Base-by-base conservation (phyloP, 2,797 vertebrate species). In the Sciurus carolinensis region DNA sequence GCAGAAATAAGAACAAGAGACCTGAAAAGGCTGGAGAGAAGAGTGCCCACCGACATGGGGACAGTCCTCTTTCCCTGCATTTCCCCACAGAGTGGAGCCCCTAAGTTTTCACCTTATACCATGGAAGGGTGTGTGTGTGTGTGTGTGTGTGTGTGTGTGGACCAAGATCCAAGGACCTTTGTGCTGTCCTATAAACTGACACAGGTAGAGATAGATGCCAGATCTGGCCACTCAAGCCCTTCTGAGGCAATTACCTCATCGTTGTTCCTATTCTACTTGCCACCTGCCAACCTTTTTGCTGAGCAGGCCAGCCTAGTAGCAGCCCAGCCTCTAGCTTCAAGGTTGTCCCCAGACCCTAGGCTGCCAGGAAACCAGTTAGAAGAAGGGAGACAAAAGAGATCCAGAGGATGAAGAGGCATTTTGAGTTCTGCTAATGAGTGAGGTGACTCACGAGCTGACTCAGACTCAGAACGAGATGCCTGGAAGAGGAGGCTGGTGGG, bases 391-490 rank as follows among this genome's bases (percentile, higher is more conserved):
- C 98, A 97, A 98, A 98, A 98, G 96, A 87, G 97, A 98, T 98
- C 96, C 97, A 98, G 97, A 59, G 95, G 98, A 97, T 97, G 95
- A 98, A 97, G 97, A 98, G 96, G 97, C 98, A 97, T 98, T 98
- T 97, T 98, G 98, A 97, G 98, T 98, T 97, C 97, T 82, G 85
- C 97, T 98, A 98, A 98, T 98, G 98, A 98, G 97, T n/a, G 89
- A 91, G 98, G 97, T 98, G 98, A 98, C 95, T 98, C 98, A 98
- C 69, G 64, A 96, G 97, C 98, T 98, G 98, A 97, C 98, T 98
- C 95, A 98, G 98, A 98, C 59, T 22, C 54, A 76, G 95, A 98
- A 97, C 94, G 97, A 98, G 97, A 97, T 81, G 98, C 96, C 91
- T 92, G 96, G 72, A 94, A 98, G 98, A 98, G 75, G 84, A 92